A percentile compares a stretch with the other conserved stretches of the same genome.
Evolutionary conservation across 2,797 vertebrate species (phyloP).

Genomic region (Manis pentadactyla): DNA sequence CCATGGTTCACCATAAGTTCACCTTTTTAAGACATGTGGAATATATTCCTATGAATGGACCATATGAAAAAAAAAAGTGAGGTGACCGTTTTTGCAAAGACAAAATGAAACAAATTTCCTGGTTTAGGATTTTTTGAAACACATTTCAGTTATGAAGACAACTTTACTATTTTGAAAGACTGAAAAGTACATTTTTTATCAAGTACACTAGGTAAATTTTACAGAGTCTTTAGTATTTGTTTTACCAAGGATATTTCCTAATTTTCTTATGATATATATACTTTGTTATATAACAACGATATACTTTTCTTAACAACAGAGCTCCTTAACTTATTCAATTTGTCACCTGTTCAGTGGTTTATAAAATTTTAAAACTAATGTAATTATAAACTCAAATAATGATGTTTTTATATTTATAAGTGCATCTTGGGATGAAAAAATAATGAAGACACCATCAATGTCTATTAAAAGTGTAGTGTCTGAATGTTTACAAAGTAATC

Average conservation of each 20-base stretch:
- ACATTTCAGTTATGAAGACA: background rate
- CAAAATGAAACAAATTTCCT: background rate
- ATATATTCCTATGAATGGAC: background rate
- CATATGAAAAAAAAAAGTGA: slow-evolving; percentile 20
- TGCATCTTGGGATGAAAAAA: slow-evolving; percentile 60
- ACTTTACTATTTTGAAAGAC: slow-evolving; percentile 39
- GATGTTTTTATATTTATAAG: slow-evolving; percentile 64
- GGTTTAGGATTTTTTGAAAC: background rate
- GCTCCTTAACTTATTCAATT: background rate
- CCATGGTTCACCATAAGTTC: background rate
- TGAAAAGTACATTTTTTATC: slow-evolving; percentile 18
- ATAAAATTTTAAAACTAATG: slow-evolving; percentile 72
- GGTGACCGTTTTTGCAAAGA: slow-evolving; percentile 15
- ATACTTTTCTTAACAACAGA: background rate
- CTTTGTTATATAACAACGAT: background rate
- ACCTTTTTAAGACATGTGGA: background rate
- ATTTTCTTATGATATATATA: no score
- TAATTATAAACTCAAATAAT: slow-evolving; percentile 59
- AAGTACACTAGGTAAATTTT: background rate
- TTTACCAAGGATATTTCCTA: background rate
- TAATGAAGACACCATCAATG: slow-evolving; percentile 52
- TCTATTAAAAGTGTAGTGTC: slow-evolving; percentile 14
- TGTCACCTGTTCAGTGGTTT: slow-evolving; percentile 37
- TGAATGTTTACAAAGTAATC: slow-evolving; percentile 30
- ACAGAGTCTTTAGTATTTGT: background rate